Base-by-base conservation (phyloP, 2,113 vertebrate genomes). In the Odontesthes bonariensis region DNA sequence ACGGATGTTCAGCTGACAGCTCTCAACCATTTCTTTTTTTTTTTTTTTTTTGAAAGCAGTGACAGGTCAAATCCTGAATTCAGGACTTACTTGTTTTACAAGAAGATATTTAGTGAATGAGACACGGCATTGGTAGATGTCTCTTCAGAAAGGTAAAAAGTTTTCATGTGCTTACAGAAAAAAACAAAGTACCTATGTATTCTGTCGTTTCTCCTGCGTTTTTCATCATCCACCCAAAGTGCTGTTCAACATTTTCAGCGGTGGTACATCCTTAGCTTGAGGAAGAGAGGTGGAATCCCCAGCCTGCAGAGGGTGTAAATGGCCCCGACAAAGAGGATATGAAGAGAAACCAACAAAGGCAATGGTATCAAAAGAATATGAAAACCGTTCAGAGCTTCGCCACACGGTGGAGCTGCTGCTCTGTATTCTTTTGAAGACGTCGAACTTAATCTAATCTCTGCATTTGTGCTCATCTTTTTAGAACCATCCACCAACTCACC, bases 381-480 rank as follows among this genome's bases (percentile, higher is more conserved):
- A 65, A 22, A 64, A 27, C 54, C 2, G n/a, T 60, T 8, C 1
- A 13, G 38, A 62, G 13, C 2, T 69, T 38, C 1, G 53, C 79
- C 88, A 84, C 73, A 51, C 71, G 81, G 58, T 58, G 86, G 86
- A 5, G 76, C 73, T 35, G 32, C 46, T 58, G 11, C 31, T 20
- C 52, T 40, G 35, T 31, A 10, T 22, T 7, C 31, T 23, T 38
- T 3, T 13, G 11, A 22, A 55, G 33, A 35, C 13, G 60, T 3
- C 2, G 0, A 44, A 57, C 23, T 8, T 44, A 19, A 20, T 17
- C 52, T 42, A 14, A 33, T 10, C 12, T 27, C 10, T 40, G 8
- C 6, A 31, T 19, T 56, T 44, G 20, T n/a, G 27, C 42, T 77
- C 13, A 8, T 20, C 51, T 69, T 49, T 11, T 22, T 2, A 17